A percentile compares a stretch with the other conserved stretches of the same genome.
These are phyloP conservation scores for Syritta pipiens DNA, from an alignment of 2,888 invertebrate genomes.

Conservation along the genomic window DNA sequence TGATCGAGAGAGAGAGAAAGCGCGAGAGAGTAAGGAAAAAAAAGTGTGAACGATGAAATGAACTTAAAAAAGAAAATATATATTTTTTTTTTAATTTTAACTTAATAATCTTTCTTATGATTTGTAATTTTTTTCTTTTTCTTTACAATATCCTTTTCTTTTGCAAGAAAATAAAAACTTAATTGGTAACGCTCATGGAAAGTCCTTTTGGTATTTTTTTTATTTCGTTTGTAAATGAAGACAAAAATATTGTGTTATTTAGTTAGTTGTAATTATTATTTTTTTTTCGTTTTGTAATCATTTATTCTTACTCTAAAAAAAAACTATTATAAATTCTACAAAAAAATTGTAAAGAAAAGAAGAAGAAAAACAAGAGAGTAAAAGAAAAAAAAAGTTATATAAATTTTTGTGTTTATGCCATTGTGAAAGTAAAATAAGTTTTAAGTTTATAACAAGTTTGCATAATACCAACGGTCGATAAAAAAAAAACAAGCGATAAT, in stretches of 20 bases:
- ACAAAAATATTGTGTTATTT: constrained; percentile 9
- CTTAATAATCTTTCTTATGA: not conserved
- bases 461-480: constrained; percentile 62
- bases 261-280: constrained; percentile 38
- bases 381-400: no score
- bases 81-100: constrained; percentile 15
- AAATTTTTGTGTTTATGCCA: constrained; percentile 61
- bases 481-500: not conserved
- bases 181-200: constrained; percentile 76
- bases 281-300: constrained; percentile 71
- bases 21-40: constrained; percentile 9
- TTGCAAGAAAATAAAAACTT: constrained; percentile 48
- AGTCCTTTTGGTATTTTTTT: constrained; percentile 80
- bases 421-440: constrained; percentile 54
- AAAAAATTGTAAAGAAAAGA: constrained; percentile 26
- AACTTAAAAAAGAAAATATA: constrained; percentile 13
- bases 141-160: constrained; percentile 22
- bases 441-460: constrained; percentile 31
- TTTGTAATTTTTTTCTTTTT: constrained; percentile 34
- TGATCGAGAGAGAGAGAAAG: constrained; percentile 6
- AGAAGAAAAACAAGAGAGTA: not conserved
- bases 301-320: constrained; percentile 4
- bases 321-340: not conserved
- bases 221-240: constrained; percentile 25
- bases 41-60: constrained; percentile 22